Evolutionary conservation across 2,888 invertebrate species (phyloP), one percentile per base, ranked within the genome.

Genomic region (Euphydryas editha): DNA sequence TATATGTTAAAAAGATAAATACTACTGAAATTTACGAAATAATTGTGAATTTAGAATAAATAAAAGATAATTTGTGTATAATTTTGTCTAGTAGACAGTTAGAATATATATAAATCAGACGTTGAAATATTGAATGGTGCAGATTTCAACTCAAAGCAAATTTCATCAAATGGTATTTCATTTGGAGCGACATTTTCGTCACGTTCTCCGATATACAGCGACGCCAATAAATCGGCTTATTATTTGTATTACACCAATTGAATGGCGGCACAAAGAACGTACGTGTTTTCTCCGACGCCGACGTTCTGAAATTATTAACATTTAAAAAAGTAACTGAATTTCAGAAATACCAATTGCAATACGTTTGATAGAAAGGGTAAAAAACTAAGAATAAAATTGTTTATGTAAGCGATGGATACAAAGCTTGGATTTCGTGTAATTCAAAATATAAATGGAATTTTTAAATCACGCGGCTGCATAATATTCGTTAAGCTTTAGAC

Each of bases 141-240:
- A 59, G 18, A 47, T 51, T 62, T 68, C 60, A 55, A 56, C 59
- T 62, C 55, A 64, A 64, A 67, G 67, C 47, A 61, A 69, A 67
- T 56, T 64, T 65, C 61, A 49, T 62, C 69, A 62, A 49, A 55
- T 59, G 51, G 59, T 44, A 67, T 67, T 62, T 58, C 62, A 59
- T 54, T 60, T 49, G 59, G 37, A 57, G 55, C 47, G 61, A 47
- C 44, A 67, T 67, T 67, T 69, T 61, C 55, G 37, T 67, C 69
- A 67, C 69, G 67, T 69, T 20, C 59, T 61, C 39, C 60, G 54
- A 54, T 60, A 62, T 62, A 55, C 36, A 67, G 62, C 59, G 67
- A 36, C 61, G 56, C 49, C 62, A 64, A 67, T 68, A 70, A 70
- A 70, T 67, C 59, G 59, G 20, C 61, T 67, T 69, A 67, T 70